Conservation (phyloP, 2,797 vertebrate species). For the Hemibagrus guttatus region DNA sequence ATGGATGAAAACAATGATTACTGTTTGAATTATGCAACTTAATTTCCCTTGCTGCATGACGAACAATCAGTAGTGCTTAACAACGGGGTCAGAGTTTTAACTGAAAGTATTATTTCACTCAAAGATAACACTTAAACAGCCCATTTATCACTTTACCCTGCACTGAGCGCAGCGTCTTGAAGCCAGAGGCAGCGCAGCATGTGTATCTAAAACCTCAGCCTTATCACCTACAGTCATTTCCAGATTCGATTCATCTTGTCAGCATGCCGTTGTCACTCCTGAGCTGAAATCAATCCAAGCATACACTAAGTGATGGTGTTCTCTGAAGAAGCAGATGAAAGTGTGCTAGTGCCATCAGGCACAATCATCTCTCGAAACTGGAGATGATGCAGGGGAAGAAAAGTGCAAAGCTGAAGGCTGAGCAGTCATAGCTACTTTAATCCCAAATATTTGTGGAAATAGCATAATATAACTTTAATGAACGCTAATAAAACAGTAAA, state of each 20-base stretch:
- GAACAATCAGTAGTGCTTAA: constrained; percentile 44
- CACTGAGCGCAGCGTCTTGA: neutral
- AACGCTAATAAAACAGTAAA: neutral
- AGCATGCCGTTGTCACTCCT: constrained; percentile 56
- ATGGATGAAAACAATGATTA: constrained; percentile 43
- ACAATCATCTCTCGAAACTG: constrained; percentile 25
- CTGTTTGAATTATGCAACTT: constrained; percentile 52
- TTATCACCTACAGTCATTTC: constrained; percentile 63
- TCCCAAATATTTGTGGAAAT: neutral
- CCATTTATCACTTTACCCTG: constrained; percentile 19
- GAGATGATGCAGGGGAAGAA: neutral
- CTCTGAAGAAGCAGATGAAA: constrained; percentile 23
- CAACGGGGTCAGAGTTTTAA: constrained; percentile 45
- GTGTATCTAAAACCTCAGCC: constrained; percentile 43
- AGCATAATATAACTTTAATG: neutral
- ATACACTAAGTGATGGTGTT: constrained; percentile 68
- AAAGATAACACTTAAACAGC: constrained; percentile 11
- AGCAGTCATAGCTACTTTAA: neutral
- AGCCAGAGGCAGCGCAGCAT: constrained; percentile 47
- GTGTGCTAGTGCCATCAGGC: constrained; percentile 23
- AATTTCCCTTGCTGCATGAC: constrained; percentile 49
- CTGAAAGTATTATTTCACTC: constrained; percentile 39
- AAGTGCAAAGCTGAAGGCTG: neutral
- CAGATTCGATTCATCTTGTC: constrained; percentile 73
- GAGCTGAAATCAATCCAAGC: constrained; percentile 70